A percentile compares a stretch with the other conserved stretches of the same genome.
Conservation (phyloP, 92 coral and sea anemone species). For the Umimayanthus chanpuru region DNA sequence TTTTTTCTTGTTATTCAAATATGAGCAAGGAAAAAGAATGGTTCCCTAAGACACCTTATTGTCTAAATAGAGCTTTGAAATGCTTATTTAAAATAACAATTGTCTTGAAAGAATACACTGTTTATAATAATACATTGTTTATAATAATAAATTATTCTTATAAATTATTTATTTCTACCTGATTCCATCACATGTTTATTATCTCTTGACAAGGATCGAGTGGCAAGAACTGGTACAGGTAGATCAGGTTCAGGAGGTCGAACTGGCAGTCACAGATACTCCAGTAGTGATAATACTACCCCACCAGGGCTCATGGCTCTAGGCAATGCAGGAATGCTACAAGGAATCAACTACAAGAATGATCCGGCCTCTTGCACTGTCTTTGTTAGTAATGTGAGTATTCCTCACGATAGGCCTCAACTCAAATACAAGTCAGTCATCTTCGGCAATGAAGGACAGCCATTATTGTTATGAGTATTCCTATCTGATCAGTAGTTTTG, state of each 20-base stretch:
- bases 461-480: too few relatives aligned
- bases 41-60: too few relatives aligned
- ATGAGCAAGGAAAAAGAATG: too few relatives aligned
- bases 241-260: conserved; percentile 28
- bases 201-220: conserved; percentile 67
- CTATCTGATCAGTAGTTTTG: not conserved
- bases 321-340: conserved; percentile 56
- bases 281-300: conserved; percentile 44
- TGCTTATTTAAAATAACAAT: too few relatives aligned
- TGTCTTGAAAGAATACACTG: too few relatives aligned
- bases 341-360: conserved; percentile 64
- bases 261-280: conserved; percentile 30
- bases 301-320: conserved; percentile 63
- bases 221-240: conserved; percentile 13
- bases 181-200: not conserved
- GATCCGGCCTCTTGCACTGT: conserved; percentile 87
- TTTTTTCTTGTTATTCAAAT: too few relatives aligned
- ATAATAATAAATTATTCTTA: too few relatives aligned
- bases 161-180: not conserved
- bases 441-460: too few relatives aligned
- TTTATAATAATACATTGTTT: too few relatives aligned
- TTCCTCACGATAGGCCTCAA: too few relatives aligned
- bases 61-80: not conserved
- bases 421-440: too few relatives aligned
- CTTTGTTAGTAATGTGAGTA: conserved; percentile 95